Conservation (phyloP, 2,888 invertebrate genomes). For the Lypha dubia region DNA sequence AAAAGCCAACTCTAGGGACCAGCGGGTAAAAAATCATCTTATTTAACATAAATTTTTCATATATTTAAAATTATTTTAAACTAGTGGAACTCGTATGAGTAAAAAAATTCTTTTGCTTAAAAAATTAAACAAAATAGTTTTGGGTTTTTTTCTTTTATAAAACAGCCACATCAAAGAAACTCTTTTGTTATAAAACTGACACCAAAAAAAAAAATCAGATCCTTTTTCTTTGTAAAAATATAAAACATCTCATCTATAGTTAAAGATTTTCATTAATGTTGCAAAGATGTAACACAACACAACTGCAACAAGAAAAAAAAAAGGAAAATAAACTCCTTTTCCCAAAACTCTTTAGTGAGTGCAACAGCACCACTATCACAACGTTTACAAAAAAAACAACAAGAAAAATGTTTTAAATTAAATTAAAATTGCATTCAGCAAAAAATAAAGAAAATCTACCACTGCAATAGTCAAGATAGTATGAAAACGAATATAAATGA, state of each 20-base stretch:
- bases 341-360: slow-evolving; percentile 36
- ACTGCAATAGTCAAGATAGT: slow-evolving; percentile 65
- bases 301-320: slow-evolving; percentile 17
- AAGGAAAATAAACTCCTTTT: slow-evolving; percentile 12
- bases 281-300: slow-evolving; percentile 46
- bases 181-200: slow-evolving; percentile 46
- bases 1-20: too few relatives aligned
- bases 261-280: slow-evolving; percentile 62
- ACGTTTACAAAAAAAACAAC: slow-evolving; percentile 10
- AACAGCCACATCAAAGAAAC: slow-evolving; percentile 55
- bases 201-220: slow-evolving; percentile 12
- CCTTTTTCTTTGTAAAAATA: slow-evolving; percentile 10
- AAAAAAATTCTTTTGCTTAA: background rate
- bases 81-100: background rate
- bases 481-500: slow-evolving; percentile 63
- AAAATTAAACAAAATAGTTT: background rate
- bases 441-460: slow-evolving; percentile 50
- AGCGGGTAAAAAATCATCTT: too few relatives aligned
- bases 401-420: slow-evolving; percentile 63
- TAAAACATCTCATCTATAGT: slow-evolving; percentile 34
- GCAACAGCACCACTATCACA: slow-evolving; percentile 30
- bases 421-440: slow-evolving; percentile 65
- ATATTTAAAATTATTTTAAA: background rate
- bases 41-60: too few relatives aligned
- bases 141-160: background rate